Percentiles rank a stretch among this genome's conserved stretches.
Evolutionary conservation across 2,888 invertebrate genomes (phyloP).

Genomic region (Coleophora flavipennella): DNA sequence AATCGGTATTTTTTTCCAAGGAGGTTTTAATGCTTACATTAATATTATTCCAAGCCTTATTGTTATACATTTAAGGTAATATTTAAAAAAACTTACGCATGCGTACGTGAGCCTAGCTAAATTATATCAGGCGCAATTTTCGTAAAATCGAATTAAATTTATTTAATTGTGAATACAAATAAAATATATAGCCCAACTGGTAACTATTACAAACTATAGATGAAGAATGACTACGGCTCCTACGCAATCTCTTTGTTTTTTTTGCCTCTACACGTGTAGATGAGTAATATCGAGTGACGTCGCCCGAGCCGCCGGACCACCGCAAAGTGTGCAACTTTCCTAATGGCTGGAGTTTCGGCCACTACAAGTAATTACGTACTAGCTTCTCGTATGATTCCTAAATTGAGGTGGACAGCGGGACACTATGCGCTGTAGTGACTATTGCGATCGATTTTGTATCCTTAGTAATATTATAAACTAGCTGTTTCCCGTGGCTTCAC

Average conservation of each 20-base stretch:
- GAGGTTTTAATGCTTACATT: too few relatives aligned
- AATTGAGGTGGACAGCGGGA: slow-evolving; percentile 51
- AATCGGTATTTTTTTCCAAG: too few relatives aligned
- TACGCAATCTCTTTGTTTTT: slow-evolving; percentile 37
- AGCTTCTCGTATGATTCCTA: slow-evolving; percentile 41
- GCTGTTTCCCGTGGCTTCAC: too few relatives aligned
- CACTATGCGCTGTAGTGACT: slow-evolving; percentile 21
- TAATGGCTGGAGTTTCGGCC: slow-evolving; percentile 58
- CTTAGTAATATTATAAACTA: too few relatives aligned
- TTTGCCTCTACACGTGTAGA: slow-evolving; percentile 23
- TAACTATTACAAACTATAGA: slow-evolving; percentile 1
- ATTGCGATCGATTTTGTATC: slow-evolving; percentile 6
- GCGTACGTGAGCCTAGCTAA: too few relatives aligned
- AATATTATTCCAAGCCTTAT: too few relatives aligned
- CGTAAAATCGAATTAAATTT: too few relatives aligned
- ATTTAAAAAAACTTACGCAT: too few relatives aligned
- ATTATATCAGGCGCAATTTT: too few relatives aligned
- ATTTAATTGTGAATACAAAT: too few relatives aligned
- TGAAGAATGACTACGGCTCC: slow-evolving; percentile 15
- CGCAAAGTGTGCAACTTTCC: slow-evolving; percentile 35
- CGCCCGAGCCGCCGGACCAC: slow-evolving; percentile 20
- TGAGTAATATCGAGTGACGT: slow-evolving; percentile 56
- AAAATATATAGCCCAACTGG: too few relatives aligned
- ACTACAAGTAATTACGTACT: slow-evolving; percentile 58
- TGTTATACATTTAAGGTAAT: too few relatives aligned